Evolutionary conservation across 2,888 invertebrate species (phyloP).

Genomic region (Drosophila meridiana): DNA sequence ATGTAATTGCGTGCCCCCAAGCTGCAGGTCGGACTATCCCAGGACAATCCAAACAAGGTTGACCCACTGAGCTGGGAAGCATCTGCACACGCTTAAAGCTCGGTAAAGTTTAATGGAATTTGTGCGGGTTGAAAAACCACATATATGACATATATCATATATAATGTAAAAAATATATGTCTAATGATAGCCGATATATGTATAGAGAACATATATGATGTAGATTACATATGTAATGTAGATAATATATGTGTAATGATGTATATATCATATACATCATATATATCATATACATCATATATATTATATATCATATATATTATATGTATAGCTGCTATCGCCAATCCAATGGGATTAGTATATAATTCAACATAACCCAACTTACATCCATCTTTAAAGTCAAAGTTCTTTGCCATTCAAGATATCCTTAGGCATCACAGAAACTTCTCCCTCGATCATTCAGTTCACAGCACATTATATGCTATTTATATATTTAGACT

Average conservation of each 20-base stretch:
- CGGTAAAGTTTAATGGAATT: neutral
- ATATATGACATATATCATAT: neutral
- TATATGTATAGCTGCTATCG: neutral
- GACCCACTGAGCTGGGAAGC: constrained; percentile 14
- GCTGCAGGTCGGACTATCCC: neutral
- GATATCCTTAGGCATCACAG: no score
- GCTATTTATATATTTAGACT: neutral
- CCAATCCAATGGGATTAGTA: neutral
- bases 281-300: neutral
- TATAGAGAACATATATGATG: no score
- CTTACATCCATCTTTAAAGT: no score
- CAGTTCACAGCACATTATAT: neutral
- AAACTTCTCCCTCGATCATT: neutral
- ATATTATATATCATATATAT: no score
- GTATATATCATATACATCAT: neutral
- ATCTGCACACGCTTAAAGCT: neutral
- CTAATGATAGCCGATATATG: no score
- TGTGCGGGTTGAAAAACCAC: neutral
- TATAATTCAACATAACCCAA: neutral
- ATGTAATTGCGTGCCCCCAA: constrained; percentile 16
- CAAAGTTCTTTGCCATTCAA: neutral
- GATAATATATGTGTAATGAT: no score
- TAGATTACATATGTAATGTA: no score
- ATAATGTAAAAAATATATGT: neutral
- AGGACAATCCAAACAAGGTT: constrained; percentile 12